Evolutionary conservation across 2,888 invertebrate genomes (phyloP), one percentile per base, ranked within the genome.

Genomic region (Drosophila quinaria): DNA sequence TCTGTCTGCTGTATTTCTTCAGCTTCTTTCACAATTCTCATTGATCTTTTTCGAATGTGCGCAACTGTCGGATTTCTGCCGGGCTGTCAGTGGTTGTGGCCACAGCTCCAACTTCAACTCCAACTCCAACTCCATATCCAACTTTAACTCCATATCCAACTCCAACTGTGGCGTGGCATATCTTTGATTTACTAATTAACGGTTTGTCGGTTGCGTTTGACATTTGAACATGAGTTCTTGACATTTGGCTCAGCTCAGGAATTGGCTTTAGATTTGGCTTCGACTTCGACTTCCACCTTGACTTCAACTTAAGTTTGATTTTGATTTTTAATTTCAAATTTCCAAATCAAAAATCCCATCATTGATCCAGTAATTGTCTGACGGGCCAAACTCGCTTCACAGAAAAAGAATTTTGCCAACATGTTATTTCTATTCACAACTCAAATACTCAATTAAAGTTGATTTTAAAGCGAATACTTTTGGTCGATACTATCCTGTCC

Each of bases 111-210:
- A 15, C 55, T 19, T 15, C 59, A 44, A 15, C 55, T 19, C 15
- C 59, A 44, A 49, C 41, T 39, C 31, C 44, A 70, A 39, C 47
- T 15, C 8, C 25, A 22, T 29, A 15, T 15, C 42, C 35, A n/a
- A 41, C 42, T 29, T 11, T 31, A 41, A n/a, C 37, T 44, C 47
- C 58, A 39, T 42, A n/a, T 33, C 11, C 41, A 39, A 33, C 42
- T 60, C 52, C 52, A 62, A 56, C 74, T 74, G 63, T 71, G 78
- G 75, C 85, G 66, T 84, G 87, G 85, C 83, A 87, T 84, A 82
- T 85, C 84, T 87, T 84, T 84, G 84, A 90, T 90, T 88, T 87
- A 81, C 90, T 91, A 91, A 91, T 92, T 91, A 91, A 90, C 91
- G 91, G 92, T 91, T 91, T 91, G 89, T 86, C 89, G 86, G 89